Evolutionary conservation across 2,888 invertebrate species (phyloP).

Genomic region (Matsumyia berberina): DNA sequence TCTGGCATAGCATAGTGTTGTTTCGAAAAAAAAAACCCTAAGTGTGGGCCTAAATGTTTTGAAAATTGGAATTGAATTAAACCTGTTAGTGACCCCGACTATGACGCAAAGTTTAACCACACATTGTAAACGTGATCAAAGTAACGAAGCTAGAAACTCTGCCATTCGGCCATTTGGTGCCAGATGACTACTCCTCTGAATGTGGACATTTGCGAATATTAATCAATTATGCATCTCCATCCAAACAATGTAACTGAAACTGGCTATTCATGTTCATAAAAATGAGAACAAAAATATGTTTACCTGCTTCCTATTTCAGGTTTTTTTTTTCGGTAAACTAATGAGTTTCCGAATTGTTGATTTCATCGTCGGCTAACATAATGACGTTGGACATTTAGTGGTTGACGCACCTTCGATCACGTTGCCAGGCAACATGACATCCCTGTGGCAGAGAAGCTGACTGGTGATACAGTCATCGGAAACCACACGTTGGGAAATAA

Average conservation of each 20-base stretch:
- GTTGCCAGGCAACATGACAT: not conserved
- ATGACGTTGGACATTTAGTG: conserved; percentile 2
- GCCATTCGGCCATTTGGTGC: not conserved
- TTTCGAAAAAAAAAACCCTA: not conserved
- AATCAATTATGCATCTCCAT: too few species aligned
- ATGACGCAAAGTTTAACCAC: conserved; percentile 10
- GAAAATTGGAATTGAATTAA: not conserved
- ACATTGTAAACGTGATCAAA: conserved; percentile 18
- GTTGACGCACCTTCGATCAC: conserved; percentile 26
- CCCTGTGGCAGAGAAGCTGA: conserved; percentile 10
- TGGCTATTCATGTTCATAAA: not conserved
- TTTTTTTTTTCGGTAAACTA: not conserved
- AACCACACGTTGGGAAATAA: not conserved
- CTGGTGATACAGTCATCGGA: not conserved
- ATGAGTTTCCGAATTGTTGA: not conserved
- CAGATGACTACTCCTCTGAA: not conserved
- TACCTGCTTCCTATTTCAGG: not conserved
- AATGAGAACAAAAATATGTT: conserved; percentile 16
- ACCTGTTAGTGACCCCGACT: conserved; percentile 11
- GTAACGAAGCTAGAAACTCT: conserved; percentile 1
- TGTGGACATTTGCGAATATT: not conserved
- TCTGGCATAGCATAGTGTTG: not conserved
- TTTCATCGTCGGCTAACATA: not conserved
- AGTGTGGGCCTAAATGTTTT: not conserved
- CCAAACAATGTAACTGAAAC: too few species aligned